Evolutionary conservation across 2,797 vertebrate genomes (phyloP), one percentile per base, ranked within the genome.

Genomic region (Macropus fuliginosus): DNA sequence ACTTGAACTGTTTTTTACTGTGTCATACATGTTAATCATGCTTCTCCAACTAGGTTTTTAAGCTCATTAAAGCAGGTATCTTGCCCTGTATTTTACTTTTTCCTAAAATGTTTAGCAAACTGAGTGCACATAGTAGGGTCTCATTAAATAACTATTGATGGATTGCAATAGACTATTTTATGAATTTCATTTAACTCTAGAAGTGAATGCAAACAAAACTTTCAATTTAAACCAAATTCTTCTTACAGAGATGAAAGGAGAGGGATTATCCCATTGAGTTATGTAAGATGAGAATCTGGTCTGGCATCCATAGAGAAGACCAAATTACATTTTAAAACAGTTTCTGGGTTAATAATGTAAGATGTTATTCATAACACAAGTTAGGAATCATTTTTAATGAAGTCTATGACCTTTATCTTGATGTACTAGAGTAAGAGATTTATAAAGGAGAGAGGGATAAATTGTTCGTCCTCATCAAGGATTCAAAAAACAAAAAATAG

Each of bases 271-370:
- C 93, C 89, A 66, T 9, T 94, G 94, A 97, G 94, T 96, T 93
- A 91, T 27, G 16, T 4, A 54, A 94, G 93, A 95, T 97, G 93
- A 94, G 56, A 92, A 93, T 96, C 94, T 92, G n/a, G 90, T 52
- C 74, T 91, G 95, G 94, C 24, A 29, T 74, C 92, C 91, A 92
- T 90, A 95, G 95, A 96, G 94, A 94, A 97, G 96, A 97, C 92
- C 29, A 97, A 98, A 95, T 89, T 91, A 94, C 94, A 50, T 90
- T 97, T 98, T 98, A 98, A 92, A 97, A 97, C 97, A 96, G 96
- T 91, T 95, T 96, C 96, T 94, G 92, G 95, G 93, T 97, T 95
- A 97, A 97, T 94, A 97, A 97, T 97, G 96, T 94, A 95, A 87
- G 94, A 91, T 97, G 92, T 95, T 96, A 97, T 97, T 97, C 97